These are phyloP conservation scores for Harpegnathos saltator DNA, from an alignment of 1,140 invertebrate species.

Conservation along the genomic window DNA sequence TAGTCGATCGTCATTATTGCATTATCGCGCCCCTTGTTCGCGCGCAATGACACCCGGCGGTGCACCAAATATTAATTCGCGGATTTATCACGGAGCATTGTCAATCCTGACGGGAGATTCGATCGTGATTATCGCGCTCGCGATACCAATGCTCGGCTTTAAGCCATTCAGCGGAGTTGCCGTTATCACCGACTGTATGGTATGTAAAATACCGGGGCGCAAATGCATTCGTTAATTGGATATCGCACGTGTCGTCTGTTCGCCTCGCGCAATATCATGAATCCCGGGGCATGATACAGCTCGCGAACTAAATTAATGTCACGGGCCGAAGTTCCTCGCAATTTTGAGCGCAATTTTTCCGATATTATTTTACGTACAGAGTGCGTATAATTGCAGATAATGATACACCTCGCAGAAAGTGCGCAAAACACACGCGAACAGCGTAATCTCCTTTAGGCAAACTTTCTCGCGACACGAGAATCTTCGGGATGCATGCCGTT, in stretches of 20 bases:
- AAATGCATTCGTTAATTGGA: constrained; percentile 12
- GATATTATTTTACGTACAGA: not conserved
- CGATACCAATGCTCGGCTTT: constrained; percentile 48
- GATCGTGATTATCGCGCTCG: not conserved
- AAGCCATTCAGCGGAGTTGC: not conserved
- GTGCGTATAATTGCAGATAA: no score
- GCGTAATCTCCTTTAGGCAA: no score
- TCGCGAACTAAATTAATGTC: not conserved
- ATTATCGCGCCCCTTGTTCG: not conserved
- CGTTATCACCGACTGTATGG: not conserved
- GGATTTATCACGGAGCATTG: constrained; percentile 31
- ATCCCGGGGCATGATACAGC: not conserved
- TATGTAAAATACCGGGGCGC: constrained; percentile 2
- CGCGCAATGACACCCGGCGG: not conserved
- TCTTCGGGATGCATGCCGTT: not conserved
- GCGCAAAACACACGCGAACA: no score
- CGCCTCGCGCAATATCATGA: constrained; percentile 20
- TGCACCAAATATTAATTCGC: constrained; percentile 4
- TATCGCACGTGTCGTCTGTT: not conserved
- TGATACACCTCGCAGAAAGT: no score
- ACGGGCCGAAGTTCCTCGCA: not conserved
- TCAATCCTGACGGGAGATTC: not conserved
- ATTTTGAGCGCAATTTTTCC: not conserved
- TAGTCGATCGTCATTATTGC: constrained; percentile 29
- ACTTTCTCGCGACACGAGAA: no score